phyloP scores from a whole-genome alignment of 2,888 invertebrate species.

The Hypselothyrea guttata region DNA sequence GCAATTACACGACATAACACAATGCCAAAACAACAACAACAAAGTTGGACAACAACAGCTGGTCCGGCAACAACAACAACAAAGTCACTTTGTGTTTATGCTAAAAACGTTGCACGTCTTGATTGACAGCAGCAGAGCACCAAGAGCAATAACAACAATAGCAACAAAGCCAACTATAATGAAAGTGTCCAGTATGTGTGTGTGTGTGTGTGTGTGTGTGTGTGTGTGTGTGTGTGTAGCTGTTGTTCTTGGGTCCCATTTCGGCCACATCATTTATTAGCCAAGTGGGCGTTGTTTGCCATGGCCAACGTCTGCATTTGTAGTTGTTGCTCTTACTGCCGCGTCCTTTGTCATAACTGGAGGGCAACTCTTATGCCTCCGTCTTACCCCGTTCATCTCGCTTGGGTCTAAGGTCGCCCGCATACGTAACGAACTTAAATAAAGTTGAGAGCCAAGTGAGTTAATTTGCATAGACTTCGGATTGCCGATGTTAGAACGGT shows the following conservation, averaged over 20 bases:
- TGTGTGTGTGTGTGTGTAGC: slow-evolving; percentile 10
- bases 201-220: slow-evolving; percentile 9
- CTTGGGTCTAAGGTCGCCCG: slow-evolving; percentile 38
- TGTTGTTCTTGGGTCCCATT: slow-evolving; percentile 38
- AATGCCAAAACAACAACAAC: slow-evolving; percentile 37
- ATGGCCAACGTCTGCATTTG: slow-evolving; percentile 35
- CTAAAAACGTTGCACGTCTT: slow-evolving; percentile 65
- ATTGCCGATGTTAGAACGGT: slow-evolving; percentile 35
- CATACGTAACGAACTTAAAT: slow-evolving; percentile 72
- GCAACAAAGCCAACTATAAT: slow-evolving; percentile 28
- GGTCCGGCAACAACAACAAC: slow-evolving; percentile 54
- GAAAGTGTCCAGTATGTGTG: slow-evolving; percentile 16
- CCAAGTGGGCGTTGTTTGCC: slow-evolving; percentile 42
- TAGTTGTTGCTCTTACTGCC: slow-evolving; percentile 16
- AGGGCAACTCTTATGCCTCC: slow-evolving; percentile 22
- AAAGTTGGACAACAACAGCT: slow-evolving; percentile 48
- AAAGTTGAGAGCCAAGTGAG: slow-evolving; percentile 61
- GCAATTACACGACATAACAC: slow-evolving; percentile 55
- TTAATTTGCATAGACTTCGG: slow-evolving; percentile 67
- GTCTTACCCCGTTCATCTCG: slow-evolving; percentile 16
- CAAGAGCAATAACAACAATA: slow-evolving; percentile 23
- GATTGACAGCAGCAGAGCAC: slow-evolving; percentile 62
- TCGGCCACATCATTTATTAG: slow-evolving; percentile 64
- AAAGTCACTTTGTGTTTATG: slow-evolving; percentile 51
- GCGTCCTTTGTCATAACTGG: slow-evolving; percentile 49